Evolutionary conservation across 2,113 vertebrate species (phyloP).

Genomic region (Microtus montanus): DNA sequence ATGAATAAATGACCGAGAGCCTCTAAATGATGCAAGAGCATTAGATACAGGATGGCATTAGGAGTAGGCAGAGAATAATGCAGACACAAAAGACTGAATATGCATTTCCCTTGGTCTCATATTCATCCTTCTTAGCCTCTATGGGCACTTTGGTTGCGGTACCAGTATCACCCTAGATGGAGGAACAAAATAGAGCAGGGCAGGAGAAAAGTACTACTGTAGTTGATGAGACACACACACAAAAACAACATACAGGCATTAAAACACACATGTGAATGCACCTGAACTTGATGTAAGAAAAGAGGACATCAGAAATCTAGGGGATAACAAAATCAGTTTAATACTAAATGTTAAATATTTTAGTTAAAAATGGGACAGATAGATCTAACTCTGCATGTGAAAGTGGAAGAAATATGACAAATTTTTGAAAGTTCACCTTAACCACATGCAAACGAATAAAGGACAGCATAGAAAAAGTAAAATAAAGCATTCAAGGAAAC

Average conservation of each 20-base stretch:
- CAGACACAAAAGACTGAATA: background rate
- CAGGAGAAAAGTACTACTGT: background rate
- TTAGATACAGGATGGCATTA: background rate
- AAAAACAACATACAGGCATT: background rate
- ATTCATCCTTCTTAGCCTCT: background rate
- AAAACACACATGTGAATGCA: background rate
- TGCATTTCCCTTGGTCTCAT: background rate
- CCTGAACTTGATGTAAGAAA: background rate
- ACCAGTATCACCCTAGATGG: background rate
- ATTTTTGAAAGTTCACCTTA: conserved; percentile 37
- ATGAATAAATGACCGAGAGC: background rate
- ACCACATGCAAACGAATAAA: background rate
- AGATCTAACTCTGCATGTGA: background rate
- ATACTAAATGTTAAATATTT: conserved; percentile 18
- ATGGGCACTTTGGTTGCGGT: background rate
- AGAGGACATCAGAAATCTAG: background rate
- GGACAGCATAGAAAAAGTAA: conserved; percentile 12
- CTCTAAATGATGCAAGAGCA: background rate
- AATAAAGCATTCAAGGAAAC: conserved; percentile 41
- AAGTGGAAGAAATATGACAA: background rate
- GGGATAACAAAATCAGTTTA: background rate
- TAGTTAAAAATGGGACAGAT: conserved; percentile 8
- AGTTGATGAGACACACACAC: background rate
- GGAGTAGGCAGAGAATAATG: background rate
- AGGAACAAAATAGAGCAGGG: background rate